A percentile compares a stretch with the other conserved stretches of the same genome.
These are phyloP conservation scores for Rhopalosiphum padi DNA, from an alignment of 1,140 invertebrate genomes.

Conservation along the genomic window DNA sequence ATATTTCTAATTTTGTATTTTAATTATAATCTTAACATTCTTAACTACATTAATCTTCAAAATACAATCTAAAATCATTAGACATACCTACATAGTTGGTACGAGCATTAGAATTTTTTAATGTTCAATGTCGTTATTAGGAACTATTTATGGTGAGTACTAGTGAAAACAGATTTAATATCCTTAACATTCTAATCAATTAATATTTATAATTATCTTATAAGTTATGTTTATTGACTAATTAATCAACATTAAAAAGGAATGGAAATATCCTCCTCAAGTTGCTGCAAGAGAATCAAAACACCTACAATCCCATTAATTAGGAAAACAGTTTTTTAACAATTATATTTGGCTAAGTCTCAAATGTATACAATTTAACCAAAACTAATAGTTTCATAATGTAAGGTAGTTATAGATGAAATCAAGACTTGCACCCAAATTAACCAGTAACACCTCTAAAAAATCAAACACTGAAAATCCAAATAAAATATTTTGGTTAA, in stretches of 20 bases:
- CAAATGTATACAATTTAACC: background rate
- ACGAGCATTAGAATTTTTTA: background rate
- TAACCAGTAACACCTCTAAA: too few species aligned
- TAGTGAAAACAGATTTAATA: background rate
- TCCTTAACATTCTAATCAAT: background rate
- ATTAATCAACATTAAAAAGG: background rate
- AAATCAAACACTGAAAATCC: too few species aligned
- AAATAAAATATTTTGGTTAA: too few species aligned
- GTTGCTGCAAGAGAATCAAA: background rate
- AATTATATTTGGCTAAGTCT: background rate
- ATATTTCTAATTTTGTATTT: background rate
- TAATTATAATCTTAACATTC: background rate
- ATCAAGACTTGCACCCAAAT: too few species aligned
- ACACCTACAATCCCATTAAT: background rate
- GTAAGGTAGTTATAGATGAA: background rate
- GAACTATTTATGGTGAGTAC: background rate
- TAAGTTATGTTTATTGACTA: background rate
- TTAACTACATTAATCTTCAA: background rate
- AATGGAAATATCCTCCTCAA: background rate
- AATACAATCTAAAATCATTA: constrained; percentile 1
- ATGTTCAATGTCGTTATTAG: background rate
- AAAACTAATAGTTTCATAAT: background rate
- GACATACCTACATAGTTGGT: background rate
- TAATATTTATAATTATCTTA: background rate
- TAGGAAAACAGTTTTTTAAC: background rate